These are phyloP conservation scores for Felis catus DNA, from an alignment of 2,113 vertebrate species.

Conservation along the genomic window DNA sequence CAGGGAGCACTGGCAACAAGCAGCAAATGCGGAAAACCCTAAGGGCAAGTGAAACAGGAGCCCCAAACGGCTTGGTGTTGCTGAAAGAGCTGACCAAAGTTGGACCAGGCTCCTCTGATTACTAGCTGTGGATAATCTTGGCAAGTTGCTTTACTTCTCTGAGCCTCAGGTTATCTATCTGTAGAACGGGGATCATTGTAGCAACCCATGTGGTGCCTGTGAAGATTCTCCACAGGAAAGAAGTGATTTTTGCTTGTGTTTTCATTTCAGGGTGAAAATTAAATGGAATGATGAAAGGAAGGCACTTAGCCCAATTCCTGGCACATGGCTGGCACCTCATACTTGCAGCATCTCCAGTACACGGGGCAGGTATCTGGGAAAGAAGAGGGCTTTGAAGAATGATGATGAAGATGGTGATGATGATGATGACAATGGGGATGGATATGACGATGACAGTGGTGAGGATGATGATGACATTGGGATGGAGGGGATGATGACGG, in stretches of 20 bases:
- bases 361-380: background rate
- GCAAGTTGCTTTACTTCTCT: background rate
- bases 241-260: background rate
- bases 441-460: too few relatives aligned
- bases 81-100: background rate
- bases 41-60: background rate
- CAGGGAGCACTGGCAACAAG: background rate
- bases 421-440: background rate
- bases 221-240: background rate
- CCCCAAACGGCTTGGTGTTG: background rate
- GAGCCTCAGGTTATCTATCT: background rate
- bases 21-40: background rate
- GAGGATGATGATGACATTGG: background rate
- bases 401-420: background rate
- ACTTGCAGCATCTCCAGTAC: background rate
- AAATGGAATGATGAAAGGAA: background rate
- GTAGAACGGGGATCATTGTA: background rate
- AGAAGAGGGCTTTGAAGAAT: background rate
- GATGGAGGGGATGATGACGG: too few relatives aligned
- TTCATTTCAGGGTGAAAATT: background rate
- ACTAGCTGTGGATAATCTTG: background rate
- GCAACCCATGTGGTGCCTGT: background rate
- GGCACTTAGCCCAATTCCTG: background rate
- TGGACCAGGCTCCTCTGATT: too few relatives aligned
- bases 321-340: background rate